A percentile compares a stretch with the other conserved stretches of the same genome.
Evolutionary conservation across 2,888 invertebrate species (phyloP).

Genomic region (Spialia ferax): DNA sequence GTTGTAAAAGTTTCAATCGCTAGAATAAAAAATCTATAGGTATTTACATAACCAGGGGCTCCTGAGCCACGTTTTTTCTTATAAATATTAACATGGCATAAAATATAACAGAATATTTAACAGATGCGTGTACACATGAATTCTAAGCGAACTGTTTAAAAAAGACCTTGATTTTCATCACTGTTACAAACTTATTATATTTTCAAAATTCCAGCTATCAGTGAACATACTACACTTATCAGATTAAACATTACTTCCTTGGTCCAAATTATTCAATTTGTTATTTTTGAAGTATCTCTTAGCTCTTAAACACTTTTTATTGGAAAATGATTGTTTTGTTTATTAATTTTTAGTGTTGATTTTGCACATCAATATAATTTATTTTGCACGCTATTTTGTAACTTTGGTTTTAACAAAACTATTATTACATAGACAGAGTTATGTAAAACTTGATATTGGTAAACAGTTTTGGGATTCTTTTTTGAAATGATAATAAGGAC

Average conservation of each 20-base stretch:
- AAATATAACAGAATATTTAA: constrained; percentile 54
- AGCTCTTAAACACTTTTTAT: constrained; percentile 52
- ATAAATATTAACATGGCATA: constrained; percentile 63
- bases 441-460: too few relatives aligned
- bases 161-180: constrained; percentile 55
- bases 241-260: constrained; percentile 67
- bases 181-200: constrained; percentile 47
- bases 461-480: neutral
- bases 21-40: constrained; percentile 56
- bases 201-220: constrained; percentile 71
- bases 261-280: constrained; percentile 75
- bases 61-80: constrained; percentile 62
- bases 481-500: neutral
- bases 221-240: constrained; percentile 81
- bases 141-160: constrained; percentile 76
- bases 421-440: too few relatives aligned
- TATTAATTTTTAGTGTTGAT: constrained; percentile 41
- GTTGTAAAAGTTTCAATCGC: neutral
- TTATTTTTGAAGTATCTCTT: constrained; percentile 63
- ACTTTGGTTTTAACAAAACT: too few relatives aligned
- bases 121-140: constrained; percentile 78
- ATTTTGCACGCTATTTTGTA: neutral
- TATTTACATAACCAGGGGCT: constrained; percentile 40
- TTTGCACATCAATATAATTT: constrained; percentile 43
- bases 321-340: neutral